Evolutionary conservation across 2,797 vertebrate genomes (phyloP), one percentile per base, ranked within the genome.

Genomic region (Clarias laeviceps): DNA sequence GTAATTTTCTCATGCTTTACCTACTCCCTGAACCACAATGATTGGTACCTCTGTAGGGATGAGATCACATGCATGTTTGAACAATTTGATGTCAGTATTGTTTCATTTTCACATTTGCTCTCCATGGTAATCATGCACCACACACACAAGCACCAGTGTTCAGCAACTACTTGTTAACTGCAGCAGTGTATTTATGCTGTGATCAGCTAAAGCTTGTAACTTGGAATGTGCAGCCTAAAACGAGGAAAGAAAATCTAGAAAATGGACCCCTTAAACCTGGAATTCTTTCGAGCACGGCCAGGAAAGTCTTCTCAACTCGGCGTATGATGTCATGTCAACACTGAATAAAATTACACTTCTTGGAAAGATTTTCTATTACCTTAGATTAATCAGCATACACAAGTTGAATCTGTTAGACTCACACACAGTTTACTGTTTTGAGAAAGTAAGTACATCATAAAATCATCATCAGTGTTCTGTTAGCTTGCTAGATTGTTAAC

Each of bases 31-130:
- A 69, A 27, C 22, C 12, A 5, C 40, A 69, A 40, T 17, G 45
- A 56, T 18, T 56, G 82, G n/a, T 66, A 40, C 59, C 3, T 61
- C 18, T 62, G 18, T 69, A 29, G 2, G 61, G 7, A 29, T 57
- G 18, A 34, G 3, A 29, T 78, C 50, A 69, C 9, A 18, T 80
- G 84, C 77, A 80, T 85, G 83, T 61, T 24, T 69, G 22, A 59
- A 32, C 57, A 45, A 32, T 59, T 79, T 69, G 50, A 65, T 65
- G 37, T 81, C 79, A 81, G 79, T 79, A 37, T 84, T 66, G 32
- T 78, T 61, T n/a, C 9, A 18, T 61, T 78, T 78, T 78, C 50
- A 57, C 37, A 27, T 45, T 73, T 85, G 57, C n/a, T 64, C 40
- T 81, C 20, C 20, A 81, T 79, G 40, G 29, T 73, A 34, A 32